Conservation (phyloP, 2,888 invertebrate genomes). For the Nemoura dubitans region DNA sequence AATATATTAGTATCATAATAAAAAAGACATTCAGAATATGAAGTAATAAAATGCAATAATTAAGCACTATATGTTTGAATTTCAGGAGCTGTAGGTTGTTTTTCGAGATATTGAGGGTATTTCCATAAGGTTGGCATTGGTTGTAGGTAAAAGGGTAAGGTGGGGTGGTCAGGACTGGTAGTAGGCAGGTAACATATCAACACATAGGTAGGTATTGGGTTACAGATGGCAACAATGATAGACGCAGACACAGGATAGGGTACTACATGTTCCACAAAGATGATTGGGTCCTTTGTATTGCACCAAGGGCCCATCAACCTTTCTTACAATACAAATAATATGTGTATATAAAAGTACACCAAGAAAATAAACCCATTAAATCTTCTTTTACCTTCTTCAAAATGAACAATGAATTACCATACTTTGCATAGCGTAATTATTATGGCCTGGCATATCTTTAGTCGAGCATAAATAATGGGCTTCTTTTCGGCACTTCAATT, state of each 20-base stretch:
- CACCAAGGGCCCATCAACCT: conserved; percentile 9
- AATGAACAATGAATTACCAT: not conserved
- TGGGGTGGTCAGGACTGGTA: conserved; percentile 51
- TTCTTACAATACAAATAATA: conserved; percentile 37
- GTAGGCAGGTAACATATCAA: conserved; percentile 53
- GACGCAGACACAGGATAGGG: conserved; percentile 85
- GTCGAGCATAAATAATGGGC: not conserved
- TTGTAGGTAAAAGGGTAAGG: conserved; percentile 59
- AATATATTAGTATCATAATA: conserved; percentile 45
- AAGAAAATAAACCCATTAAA: conserved; percentile 34
- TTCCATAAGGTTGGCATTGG: not conserved
- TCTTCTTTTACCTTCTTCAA: conserved; percentile 1
- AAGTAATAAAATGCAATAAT: conserved; percentile 49
- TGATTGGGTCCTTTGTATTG: conserved; percentile 16
- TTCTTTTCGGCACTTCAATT: not conserved
- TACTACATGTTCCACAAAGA: conserved; percentile 55
- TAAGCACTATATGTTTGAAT: conserved; percentile 45
- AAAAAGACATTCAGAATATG: conserved; percentile 39
- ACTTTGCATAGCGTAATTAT: too few relatives aligned
- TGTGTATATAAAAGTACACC: not conserved
- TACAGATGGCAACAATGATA: conserved; percentile 71
- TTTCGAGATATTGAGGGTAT: not conserved
- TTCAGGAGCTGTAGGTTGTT: conserved; percentile 53
- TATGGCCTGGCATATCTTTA: too few relatives aligned
- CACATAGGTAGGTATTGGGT: conserved; percentile 59